Conservation (phyloP, 2,113 vertebrate genomes). For the Plestiodon gilberti region DNA sequence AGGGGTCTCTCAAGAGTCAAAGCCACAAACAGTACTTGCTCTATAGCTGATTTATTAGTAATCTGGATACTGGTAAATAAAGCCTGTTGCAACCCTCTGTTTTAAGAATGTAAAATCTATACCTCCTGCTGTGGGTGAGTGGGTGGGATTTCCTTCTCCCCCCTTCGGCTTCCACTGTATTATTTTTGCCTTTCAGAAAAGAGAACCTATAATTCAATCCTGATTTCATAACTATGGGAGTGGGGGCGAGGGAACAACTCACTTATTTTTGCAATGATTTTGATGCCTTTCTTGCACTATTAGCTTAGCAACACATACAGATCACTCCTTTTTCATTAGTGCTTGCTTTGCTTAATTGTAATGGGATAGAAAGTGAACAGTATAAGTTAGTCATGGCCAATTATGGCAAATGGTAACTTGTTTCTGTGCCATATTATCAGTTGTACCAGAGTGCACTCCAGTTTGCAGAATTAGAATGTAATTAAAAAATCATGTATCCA, state of each 20-base stretch:
- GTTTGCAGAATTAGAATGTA: not conserved
- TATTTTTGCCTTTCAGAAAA: not conserved
- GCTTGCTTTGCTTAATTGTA: too few species aligned
- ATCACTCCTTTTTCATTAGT: too few species aligned
- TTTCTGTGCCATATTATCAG: not conserved
- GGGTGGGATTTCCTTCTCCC: not conserved
- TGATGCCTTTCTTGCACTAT: not conserved
- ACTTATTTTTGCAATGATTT: not conserved
- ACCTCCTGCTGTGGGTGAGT: not conserved
- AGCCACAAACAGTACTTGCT: not conserved
- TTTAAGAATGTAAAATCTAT: not conserved
- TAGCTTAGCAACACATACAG: not conserved
- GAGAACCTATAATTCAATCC: constrained; percentile 3
- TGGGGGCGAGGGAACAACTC: not conserved
- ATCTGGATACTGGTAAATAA: not conserved
- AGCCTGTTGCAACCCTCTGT: not conserved
- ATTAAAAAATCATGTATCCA: not conserved
- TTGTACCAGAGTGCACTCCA: not conserved
- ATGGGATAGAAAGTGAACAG: too few species aligned
- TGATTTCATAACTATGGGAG: not conserved
- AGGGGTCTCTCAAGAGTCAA: constrained; percentile 24
- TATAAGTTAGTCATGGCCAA: not conserved
- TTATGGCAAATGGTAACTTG: not conserved
- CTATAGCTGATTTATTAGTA: constrained; percentile 5
- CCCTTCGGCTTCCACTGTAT: not conserved